Evolutionary conservation across 2,797 vertebrate species (phyloP), one percentile per base, ranked within the genome.

Genomic region (Rhynchonycteris naso): DNA sequence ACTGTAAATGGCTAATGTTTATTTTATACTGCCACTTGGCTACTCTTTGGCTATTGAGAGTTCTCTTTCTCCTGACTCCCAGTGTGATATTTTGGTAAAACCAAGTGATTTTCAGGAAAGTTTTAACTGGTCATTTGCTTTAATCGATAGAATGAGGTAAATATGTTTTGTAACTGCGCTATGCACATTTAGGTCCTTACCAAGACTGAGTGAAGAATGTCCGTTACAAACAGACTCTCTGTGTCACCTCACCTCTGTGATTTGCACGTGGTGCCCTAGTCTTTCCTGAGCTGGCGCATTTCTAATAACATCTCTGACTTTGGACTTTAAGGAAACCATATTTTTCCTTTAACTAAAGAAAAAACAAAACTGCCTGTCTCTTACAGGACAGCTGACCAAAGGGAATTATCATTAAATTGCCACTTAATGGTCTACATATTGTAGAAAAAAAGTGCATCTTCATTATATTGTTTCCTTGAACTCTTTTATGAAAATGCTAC

Each of bases 111-210:
- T 88, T 84, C 10, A 76, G n/a, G 59, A 74, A 95, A 61, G 43
- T 63, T 90, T 90, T 92, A 13, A 79, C 43, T 83, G 11, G 89
- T 87, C 50, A 75, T 95, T 88, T 94, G 28, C 63, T 92, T 97
- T 94, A 10, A 10, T 38, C 92, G 88, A 56, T 82, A 35, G 65
- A 84, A 43, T 21, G 50, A 81, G 30, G 11, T 63, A 71, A 95
- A 93, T 75, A 7, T 90, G 87, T 74, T 96, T 97, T 88, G 68
- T 56, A 69, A 30, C 68, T 91, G 12, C 58, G 94, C 91, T 87
- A 35, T 50, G 81, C 66, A 13, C 65, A 69, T 65, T 96, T 52
- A 93, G 85, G 74, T 87, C 80, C 14, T 43, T 97, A 52, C 93
- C 93, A 92, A 90, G 93, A 74, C 43, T 14, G 79, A 94, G 68